Percentiles rank a stretch among this genome's conserved stretches.
Evolutionary conservation across 2,888 invertebrate genomes (phyloP).

Genomic region (Agrotis clavis): DNA sequence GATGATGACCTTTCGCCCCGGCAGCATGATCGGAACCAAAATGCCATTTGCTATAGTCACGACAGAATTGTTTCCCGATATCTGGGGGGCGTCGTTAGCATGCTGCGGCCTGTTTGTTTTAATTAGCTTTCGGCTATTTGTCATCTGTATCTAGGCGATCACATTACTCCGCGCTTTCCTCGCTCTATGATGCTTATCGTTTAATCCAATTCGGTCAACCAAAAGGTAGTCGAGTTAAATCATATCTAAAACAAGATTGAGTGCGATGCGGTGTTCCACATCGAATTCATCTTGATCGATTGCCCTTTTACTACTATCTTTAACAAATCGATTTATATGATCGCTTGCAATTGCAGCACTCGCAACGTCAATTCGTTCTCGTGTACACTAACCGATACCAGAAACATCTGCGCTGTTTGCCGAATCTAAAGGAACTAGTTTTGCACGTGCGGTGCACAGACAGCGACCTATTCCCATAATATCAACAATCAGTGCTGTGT

Average conservation of each 20-base stretch:
- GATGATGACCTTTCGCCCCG: constrained; percentile 80
- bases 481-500: constrained; percentile 56
- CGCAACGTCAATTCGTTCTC: constrained; percentile 70
- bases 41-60: constrained; percentile 86
- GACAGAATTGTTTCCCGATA: constrained; percentile 72
- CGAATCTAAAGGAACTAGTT: constrained; percentile 68
- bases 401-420: constrained; percentile 68
- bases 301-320: constrained; percentile 77
- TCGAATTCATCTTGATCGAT: constrained; percentile 79
- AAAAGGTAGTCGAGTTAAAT: constrained; percentile 66
- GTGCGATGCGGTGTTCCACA: constrained; percentile 72
- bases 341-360: constrained; percentile 77
- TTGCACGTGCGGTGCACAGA: constrained; percentile 68
- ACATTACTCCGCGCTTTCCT: constrained; percentile 47
- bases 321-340: constrained; percentile 81
- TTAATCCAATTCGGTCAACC: constrained; percentile 63
- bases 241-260: constrained; percentile 76
- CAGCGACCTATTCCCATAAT: constrained; percentile 59
- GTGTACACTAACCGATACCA: constrained; percentile 73
- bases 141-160: constrained; percentile 40
- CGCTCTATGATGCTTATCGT: constrained; percentile 61
- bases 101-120: constrained; percentile 58
- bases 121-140: constrained; percentile 58
- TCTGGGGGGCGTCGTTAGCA: constrained; percentile 67
- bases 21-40: constrained; percentile 73